Conservation (phyloP, 2,888 invertebrate species). For the Uropetala carovei region DNA sequence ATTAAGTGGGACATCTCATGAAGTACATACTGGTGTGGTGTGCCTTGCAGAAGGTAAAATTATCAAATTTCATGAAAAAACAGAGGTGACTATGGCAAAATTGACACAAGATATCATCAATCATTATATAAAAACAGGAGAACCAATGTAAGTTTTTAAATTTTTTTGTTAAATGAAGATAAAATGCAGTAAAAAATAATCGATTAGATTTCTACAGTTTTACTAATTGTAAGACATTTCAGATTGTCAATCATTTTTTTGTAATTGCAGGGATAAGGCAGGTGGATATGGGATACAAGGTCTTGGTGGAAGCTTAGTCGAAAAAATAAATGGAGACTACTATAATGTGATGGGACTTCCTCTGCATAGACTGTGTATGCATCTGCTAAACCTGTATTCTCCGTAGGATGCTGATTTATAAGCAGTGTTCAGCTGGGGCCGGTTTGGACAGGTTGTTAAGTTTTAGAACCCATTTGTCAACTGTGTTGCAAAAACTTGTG, state of each 20-base stretch:
- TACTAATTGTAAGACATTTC: neutral
- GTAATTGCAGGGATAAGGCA: slow-evolving; percentile 85
- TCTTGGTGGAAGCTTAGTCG: slow-evolving; percentile 88
- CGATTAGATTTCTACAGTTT: slow-evolving; percentile 64
- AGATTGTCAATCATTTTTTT: slow-evolving; percentile 53
- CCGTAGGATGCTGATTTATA: neutral
- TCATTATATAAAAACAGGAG: slow-evolving; percentile 90
- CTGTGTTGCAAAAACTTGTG: too few species aligned
- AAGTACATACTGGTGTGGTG: slow-evolving; percentile 92
- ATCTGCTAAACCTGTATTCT: slow-evolving; percentile 68
- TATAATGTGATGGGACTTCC: slow-evolving; percentile 95
- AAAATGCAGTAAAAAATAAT: slow-evolving; percentile 60
- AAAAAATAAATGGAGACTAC: slow-evolving; percentile 89
- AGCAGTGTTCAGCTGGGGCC: too few species aligned
- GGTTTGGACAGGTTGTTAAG: too few species aligned
- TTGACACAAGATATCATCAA: slow-evolving; percentile 85
- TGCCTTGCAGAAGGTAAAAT: slow-evolving; percentile 80
- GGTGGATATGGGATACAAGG: slow-evolving; percentile 96
- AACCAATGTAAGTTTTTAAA: slow-evolving; percentile 85
- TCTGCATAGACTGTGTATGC: slow-evolving; percentile 78
- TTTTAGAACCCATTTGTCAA: too few species aligned
- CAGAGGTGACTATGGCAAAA: slow-evolving; percentile 89
- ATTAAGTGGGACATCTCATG: slow-evolving; percentile 86
- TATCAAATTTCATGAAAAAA: slow-evolving; percentile 86
- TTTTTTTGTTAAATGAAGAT: too few species aligned